Conservation (phyloP, 2,797 vertebrate species). For the Brachyrhaphis roseni region DNA sequence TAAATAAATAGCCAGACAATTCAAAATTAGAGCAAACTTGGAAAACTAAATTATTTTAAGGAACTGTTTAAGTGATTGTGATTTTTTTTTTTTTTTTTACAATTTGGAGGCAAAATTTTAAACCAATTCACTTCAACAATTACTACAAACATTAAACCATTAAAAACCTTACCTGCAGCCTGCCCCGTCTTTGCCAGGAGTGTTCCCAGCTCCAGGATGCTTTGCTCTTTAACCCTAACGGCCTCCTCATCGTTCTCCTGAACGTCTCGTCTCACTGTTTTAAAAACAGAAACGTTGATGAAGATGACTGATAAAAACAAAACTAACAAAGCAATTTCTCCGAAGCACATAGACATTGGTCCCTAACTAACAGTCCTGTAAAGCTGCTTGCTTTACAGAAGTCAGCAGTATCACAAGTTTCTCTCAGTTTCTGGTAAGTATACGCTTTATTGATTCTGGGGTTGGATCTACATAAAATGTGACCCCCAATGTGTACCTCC, state of each 20-base stretch:
- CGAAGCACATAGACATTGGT: background rate
- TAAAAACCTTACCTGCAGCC: constrained; percentile 86
- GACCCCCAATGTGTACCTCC: background rate
- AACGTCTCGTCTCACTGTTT: constrained; percentile 94
- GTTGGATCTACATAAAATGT: background rate
- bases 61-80: background rate
- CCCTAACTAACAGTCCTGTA: background rate
- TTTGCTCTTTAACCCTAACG: constrained; percentile 97
- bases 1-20: background rate
- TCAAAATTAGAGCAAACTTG: background rate
- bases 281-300: constrained; percentile 11
- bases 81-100: background rate
- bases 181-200: constrained; percentile 97
- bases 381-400: background rate
- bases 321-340: background rate
- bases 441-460: background rate
- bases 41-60: background rate
- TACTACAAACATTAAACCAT: background rate
- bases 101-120: background rate
- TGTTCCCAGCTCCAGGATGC: constrained; percentile 94
- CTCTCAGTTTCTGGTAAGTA: background rate
- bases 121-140: background rate
- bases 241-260: constrained; percentile 97
- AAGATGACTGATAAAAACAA: background rate
- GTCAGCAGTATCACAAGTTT: background rate